Base-by-base conservation (phyloP, 1,140 invertebrate species). In the Ephestia elutella region DNA sequence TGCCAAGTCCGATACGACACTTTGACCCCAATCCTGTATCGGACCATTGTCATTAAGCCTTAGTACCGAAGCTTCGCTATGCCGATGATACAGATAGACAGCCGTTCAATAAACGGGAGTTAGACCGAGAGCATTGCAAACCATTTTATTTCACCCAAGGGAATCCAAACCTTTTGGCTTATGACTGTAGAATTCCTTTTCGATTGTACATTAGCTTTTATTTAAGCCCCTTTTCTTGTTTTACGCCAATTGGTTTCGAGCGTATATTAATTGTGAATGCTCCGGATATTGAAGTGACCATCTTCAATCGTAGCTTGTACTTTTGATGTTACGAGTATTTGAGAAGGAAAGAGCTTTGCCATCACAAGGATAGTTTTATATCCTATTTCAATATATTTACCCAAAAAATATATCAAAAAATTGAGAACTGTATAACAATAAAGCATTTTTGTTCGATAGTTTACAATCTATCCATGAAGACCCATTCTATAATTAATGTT, bases 11-110 rank as follows among this genome's bases (percentile, higher is more conserved):
- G 66, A 64, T 63, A 63, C 63, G 66, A 71, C 70, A 70, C 65
- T 72, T 66, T 67, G 72, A 70, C 69, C 72, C 68, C 72, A 63
- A 71, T 75, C 62, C 70, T 66, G 70, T 70, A 80, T 81, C 75
- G 70, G 73, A 66, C 70, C 66, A 70, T 74, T 78, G 76, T 78
- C 77, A 80, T 81, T 83, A 81, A 83, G 70, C 68, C 68, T 68
- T 67, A 72, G 69, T 71, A 62, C 67, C 72, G 66, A 65, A 63
- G 66, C 65, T 68, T 56, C 56, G 55, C 70, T 71, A 73, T 71
- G 64, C 59, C 62, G 54, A 64, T 68, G 63, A 67, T 71, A 69
- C 63, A 74, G 70, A 73, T 71, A 71, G 73, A 63, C 66, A 65
- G 64, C 64, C 70, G 68, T 75, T 66, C 66, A 60, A 73, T 73